Conservation (phyloP, 1,140 invertebrate species). For the Heliconius himera region DNA sequence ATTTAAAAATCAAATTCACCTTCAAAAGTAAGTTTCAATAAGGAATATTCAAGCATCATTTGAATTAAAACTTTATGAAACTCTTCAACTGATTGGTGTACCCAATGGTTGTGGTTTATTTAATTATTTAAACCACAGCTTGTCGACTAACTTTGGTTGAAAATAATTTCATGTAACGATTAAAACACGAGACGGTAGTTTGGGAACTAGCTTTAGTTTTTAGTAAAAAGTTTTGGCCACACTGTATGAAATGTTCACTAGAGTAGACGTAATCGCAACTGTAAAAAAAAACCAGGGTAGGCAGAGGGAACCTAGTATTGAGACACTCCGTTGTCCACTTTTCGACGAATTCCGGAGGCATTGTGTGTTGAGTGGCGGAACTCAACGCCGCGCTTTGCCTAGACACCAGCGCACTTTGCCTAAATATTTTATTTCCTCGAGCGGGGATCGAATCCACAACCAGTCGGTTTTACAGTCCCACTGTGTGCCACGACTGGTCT, state of each 20-base stretch:
- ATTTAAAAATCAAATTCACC: not conserved
- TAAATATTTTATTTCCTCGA: too few relatives aligned
- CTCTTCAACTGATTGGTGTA: not conserved
- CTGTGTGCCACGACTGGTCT: too few relatives aligned
- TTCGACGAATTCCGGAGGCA: too few relatives aligned
- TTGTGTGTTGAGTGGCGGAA: too few relatives aligned
- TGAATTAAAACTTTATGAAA: not conserved
- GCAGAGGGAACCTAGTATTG: too few relatives aligned
- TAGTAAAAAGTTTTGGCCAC: not conserved
- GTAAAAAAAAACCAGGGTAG: not conserved
- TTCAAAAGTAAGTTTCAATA: not conserved
- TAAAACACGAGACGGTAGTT: not conserved
- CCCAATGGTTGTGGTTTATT: not conserved
- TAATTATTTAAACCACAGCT: not conserved
- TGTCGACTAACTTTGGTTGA: not conserved
- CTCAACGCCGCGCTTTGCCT: too few relatives aligned
- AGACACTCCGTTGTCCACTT: too few relatives aligned
- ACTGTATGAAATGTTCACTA: not conserved
- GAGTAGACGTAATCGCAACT: not conserved
- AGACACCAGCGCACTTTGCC: too few relatives aligned
- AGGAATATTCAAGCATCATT: slow-evolving; percentile 9
- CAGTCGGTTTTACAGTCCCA: too few relatives aligned
- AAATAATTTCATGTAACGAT: not conserved
- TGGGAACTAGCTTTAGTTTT: not conserved
- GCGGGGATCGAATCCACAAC: too few relatives aligned